Base-by-base conservation (phyloP, 2,113 vertebrate species). In the Bolborhynchus lineola region DNA sequence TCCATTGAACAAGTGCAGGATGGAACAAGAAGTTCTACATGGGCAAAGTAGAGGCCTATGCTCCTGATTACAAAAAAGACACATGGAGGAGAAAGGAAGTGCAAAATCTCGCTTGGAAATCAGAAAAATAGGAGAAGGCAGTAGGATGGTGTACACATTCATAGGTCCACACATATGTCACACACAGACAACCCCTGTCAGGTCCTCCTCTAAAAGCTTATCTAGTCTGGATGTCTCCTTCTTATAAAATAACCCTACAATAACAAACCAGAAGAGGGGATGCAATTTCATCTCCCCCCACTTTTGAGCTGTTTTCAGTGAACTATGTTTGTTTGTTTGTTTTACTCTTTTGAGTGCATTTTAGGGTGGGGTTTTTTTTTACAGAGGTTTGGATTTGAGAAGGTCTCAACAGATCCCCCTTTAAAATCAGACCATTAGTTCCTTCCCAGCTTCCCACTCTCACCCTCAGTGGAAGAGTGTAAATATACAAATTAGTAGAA, bases 161-260 rank as follows among this genome's bases (percentile, higher is more conserved):
- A 9, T 26, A 41, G 11, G 13, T 57, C 9, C 29, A 9, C 19
- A 13, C 1, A 4, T 18, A 16, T 2, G 13, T 35, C 72, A 65
- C 10, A 17, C 26, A 26, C 13, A 39, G 37, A 39, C 16, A 20
- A 9, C 6, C 10, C 9, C 37, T 25, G 3, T 8, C 64, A 41
- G 14, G 14, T 44, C 13, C 31, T 28, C 19, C 7, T 55, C 52
- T 55, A 62, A 82, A 72, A 44, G 7, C 3, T 57, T 31, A 5
- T 11, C 18, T 59, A 37, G 42, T 11, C 46, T 71, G 46, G 24
- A 28, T 25, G 28, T n/a, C 44, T 8, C 2, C 0, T 53, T 53
- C 23, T n/a, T 24, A 31, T 7, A 5, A 49, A 47, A 69, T 64
- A 57, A 5, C 3, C 1, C 21, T 28, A 29, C 1, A 1, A 41